These are phyloP conservation scores for Platycnemis pennipes DNA, from an alignment of 2,888 invertebrate species.

Conservation along the genomic window DNA sequence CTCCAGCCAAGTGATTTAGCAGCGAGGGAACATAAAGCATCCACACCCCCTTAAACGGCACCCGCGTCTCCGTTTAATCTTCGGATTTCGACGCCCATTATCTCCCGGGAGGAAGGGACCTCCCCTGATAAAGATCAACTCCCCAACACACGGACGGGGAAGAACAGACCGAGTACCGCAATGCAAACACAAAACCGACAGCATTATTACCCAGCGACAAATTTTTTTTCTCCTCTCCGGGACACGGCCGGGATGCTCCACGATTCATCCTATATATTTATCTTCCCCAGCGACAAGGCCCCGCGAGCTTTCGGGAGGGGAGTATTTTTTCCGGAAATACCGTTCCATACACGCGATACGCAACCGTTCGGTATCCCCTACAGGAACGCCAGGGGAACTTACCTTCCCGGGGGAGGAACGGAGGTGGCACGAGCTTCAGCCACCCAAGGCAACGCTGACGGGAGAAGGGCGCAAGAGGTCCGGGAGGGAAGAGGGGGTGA, in stretches of 20 bases:
- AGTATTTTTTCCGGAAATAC: background rate
- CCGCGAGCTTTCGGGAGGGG: background rate
- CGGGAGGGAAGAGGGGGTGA: background rate
- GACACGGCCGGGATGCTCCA: no score
- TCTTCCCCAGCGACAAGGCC: no score
- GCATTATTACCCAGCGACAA: no score
- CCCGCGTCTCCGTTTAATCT: background rate
- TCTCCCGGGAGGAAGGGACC: background rate
- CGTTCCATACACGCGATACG: background rate
- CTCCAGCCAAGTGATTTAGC: background rate
- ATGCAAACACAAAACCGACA: background rate
- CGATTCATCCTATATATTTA: no score
- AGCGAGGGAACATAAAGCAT: background rate
- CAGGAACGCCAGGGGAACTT: background rate
- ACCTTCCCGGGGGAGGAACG: background rate
- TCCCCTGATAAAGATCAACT: background rate
- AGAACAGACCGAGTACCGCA: background rate
- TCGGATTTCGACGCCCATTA: slow-evolving; percentile 21
- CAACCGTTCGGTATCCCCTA: background rate
- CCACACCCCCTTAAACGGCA: background rate
- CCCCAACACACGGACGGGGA: background rate
- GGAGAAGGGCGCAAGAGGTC: background rate
- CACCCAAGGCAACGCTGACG: background rate
- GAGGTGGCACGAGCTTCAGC: background rate
- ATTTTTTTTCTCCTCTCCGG: background rate